Evolutionary conservation across 1,140 invertebrate genomes (phyloP), one percentile per base, ranked within the genome.

Genomic region (Drosophila albomicans): DNA sequence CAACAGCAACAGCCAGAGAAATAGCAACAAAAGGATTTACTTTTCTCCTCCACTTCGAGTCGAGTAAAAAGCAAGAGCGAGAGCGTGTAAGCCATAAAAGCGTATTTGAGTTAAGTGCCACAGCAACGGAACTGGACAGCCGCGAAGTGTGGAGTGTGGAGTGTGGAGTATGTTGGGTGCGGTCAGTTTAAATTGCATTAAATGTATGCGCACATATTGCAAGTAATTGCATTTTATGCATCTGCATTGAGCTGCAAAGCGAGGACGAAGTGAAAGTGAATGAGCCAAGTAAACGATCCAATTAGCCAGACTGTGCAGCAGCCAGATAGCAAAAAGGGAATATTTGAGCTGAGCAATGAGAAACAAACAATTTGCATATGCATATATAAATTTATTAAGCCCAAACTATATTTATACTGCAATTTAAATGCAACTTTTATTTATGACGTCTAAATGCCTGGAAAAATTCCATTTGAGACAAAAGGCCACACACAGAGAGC

Each of bases 391-490:
- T 68, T 66, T 79, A 82, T 79, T 75, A 46, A 63, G 74, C 28
- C 28, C 6, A 78, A 84, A 20, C 48, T 38, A 13, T 69, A 88
- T 75, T 78, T 78, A 64, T 58, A 45, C 28, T 76, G 57, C 68
- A 82, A 79, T 82, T 86, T 74, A 61, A 79, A 61, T 88, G 72
- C 58, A 62, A 65, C 32, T 57, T 62, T 87, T 82, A 87, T 87
- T 88, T 88, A 87, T 87, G 73, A 74, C 73, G 58, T 71, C 69
- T 78, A 88, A 82, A 87, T 82, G 77, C 80, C 77, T 57, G 43
- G 6, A 79, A 81, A 88, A 88, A 84, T 87, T 88, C 84, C 80
- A 78, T 88, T 80, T 80, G 62, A 77, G 65, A 77, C 77, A 84
- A 84, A 84, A 80, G 48, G 69, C 54, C 51, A 68, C 43, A 25